Base-by-base conservation (phyloP, 1,140 invertebrate genomes). In the Mercenaria mercenaria region DNA sequence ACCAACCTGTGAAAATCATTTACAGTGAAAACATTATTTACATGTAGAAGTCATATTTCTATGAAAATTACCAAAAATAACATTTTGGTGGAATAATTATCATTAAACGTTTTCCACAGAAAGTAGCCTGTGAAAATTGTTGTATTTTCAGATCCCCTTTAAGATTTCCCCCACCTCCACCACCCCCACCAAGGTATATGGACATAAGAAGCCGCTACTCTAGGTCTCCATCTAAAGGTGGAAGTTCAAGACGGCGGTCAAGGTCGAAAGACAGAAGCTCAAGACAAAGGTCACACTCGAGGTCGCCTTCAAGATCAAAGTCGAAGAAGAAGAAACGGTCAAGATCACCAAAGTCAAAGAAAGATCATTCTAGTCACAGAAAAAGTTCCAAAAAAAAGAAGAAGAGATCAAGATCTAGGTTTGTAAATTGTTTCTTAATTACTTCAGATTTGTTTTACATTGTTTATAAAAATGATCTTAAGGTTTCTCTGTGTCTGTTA, bases 311-410 rank as follows among this genome's bases (percentile, higher is more conserved):
- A 67, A 90, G 79, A 34, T 89, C 88, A 88, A 93, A 90, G 64
- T 89, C 89, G 50, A 89, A 91, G 80, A 84, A 91, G 72, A 88
- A 72, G 23, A 90, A 87, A 85, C 87, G 89, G 56, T 91, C 88
- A 84, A 87, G 76, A 56, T 91, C 87, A 83, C 84, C 90, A 61
- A 82, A 56, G n/a, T 79, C 79, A 26, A 87, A 52, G 37, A 79
- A 83, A 77, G 59, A 85, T 43, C 72, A 86, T 61, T 79, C 72
- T 61, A 85, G 56, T 47, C 74, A 56, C 23, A 90, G 29, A 47
- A 90, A 79, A 32, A 77, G 72, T 47, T 86, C 77, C 13, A 90
- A 85, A 76, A 86, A 90, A 86, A 85, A 86, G 76, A 85, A 90
- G 76, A 89, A 84, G 56, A 82, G 90, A 64, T 88, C 84, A 34